Evolutionary conservation across 2,113 vertebrate genomes (phyloP).

Genomic region (Pagrus major): DNA sequence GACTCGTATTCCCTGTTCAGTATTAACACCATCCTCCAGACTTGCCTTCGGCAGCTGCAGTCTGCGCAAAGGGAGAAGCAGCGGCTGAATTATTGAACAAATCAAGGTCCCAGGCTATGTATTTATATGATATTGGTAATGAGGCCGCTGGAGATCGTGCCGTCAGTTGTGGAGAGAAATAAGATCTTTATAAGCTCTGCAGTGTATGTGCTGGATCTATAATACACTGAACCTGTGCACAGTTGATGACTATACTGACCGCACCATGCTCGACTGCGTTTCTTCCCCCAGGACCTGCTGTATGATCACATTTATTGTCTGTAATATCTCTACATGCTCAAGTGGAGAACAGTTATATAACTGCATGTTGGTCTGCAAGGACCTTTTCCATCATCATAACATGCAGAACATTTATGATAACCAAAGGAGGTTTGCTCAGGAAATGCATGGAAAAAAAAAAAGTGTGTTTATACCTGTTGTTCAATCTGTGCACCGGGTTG

Average conservation of each 20-base stretch:
- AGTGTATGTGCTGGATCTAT: background rate
- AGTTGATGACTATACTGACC: constrained; percentile 42
- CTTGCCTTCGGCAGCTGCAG: constrained; percentile 42
- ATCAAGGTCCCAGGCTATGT: constrained; percentile 64
- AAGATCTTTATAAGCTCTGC: constrained; percentile 26
- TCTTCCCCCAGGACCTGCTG: constrained; percentile 1
- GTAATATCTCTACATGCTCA: background rate
- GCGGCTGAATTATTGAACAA: constrained; percentile 70
- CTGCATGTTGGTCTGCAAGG: background rate
- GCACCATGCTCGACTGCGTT: background rate
- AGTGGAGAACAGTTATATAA: background rate
- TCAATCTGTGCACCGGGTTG: background rate
- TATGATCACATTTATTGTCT: background rate
- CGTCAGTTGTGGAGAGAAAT: constrained; percentile 20
- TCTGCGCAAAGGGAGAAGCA: constrained; percentile 8
- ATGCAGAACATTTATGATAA: background rate
- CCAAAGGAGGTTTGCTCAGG: background rate
- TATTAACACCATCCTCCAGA: constrained; percentile 44
- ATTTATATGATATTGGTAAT: constrained; percentile 71
- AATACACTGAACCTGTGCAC: background rate
- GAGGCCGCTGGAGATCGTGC: constrained; percentile 63
- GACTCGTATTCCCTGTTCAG: constrained; percentile 25
- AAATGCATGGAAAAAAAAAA: too few species aligned
- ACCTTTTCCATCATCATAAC: background rate
- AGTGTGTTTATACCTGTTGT: background rate